phyloP scores from a whole-genome alignment of 2,797 vertebrate species.

The Gadopsis marmoratus region DNA sequence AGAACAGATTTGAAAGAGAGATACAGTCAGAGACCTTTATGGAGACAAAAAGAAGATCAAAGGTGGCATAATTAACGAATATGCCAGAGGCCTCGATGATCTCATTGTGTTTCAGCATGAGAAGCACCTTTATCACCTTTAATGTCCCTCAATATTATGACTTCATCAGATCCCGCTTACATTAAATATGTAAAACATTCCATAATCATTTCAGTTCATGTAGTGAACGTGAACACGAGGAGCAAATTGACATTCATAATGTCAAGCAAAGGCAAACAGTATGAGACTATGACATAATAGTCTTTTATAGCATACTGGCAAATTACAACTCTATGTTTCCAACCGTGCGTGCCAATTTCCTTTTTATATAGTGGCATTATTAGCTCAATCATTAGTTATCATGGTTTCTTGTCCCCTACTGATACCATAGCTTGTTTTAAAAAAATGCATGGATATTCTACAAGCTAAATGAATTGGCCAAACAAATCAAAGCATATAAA shows the following conservation, averaged over 20 bases:
- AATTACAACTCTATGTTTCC: neutral
- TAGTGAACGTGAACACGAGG: neutral
- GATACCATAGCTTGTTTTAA: neutral
- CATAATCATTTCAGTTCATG: neutral
- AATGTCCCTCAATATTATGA: slow-evolving; percentile 24
- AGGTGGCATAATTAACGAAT: slow-evolving; percentile 78
- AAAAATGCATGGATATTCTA: slow-evolving; percentile 3
- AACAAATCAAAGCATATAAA: neutral
- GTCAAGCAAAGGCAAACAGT: slow-evolving; percentile 13
- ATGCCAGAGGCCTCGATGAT: slow-evolving; percentile 57
- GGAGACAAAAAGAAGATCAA: slow-evolving; percentile 81
- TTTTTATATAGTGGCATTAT: neutral
- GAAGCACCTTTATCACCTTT: slow-evolving; percentile 43
- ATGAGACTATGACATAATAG: neutral
- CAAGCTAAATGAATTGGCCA: neutral
- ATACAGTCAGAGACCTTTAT: slow-evolving; percentile 85
- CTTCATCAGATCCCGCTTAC: slow-evolving; percentile 5
- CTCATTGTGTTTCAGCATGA: slow-evolving; percentile 61
- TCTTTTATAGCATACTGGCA: neutral
- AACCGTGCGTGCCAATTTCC: neutral
- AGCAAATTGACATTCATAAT: slow-evolving; percentile 12
- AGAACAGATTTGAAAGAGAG: slow-evolving; percentile 73
- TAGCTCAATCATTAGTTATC: neutral
- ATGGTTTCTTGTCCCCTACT: neutral
- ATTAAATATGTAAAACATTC: slow-evolving; percentile 13